Base-by-base conservation (phyloP, 2,797 vertebrate genomes). In the Danionella dracula region DNA sequence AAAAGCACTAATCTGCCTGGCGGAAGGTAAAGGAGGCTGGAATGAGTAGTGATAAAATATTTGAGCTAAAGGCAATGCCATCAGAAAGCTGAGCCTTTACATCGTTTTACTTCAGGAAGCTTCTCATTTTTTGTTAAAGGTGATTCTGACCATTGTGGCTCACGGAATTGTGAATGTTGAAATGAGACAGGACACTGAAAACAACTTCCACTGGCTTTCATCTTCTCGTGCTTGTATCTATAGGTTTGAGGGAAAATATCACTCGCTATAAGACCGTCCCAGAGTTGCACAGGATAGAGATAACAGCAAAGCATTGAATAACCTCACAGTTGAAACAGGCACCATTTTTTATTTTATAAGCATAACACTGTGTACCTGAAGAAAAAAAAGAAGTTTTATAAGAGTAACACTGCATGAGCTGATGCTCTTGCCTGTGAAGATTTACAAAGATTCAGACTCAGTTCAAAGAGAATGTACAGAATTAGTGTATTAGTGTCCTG, bases 1-100 rank as follows among this genome's bases (percentile, higher is more conserved):
- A 89, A 89, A 90, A 88, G 87, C 87, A 85, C 84, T 91, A 89
- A 91, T 90, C 88, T 90, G 86, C 82, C 84, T 85, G 84, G 84
- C 82, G 85, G 88, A 89, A 88, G 85, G 88, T 89, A 89, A 49
- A 87, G 82, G 82, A 87, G 82, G 83, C 78, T 77, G 80, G 83
- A 75, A 81, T 85, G 82, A 83, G 81, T 82, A 79, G 81, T 72
- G 86, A 90, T 89, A 89, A 89, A 85, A 84, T 89, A 88, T 88
- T 82, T 83, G 70, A 78, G 86, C 86, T 84, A 83, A 87, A 87
- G 79, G 85, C 83, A 86, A 85, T 76, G 81, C 81, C 86, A 85
- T 86, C 79, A 56, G 82, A 82, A 72, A 84, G 81, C 80, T 85
- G 84, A 87, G 83, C 81, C 79, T 80, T 79, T 78, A 82, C 78